These are phyloP conservation scores for Phoxinus dragarum DNA, from an alignment of 2,797 vertebrate species.

Conservation along the genomic window DNA sequence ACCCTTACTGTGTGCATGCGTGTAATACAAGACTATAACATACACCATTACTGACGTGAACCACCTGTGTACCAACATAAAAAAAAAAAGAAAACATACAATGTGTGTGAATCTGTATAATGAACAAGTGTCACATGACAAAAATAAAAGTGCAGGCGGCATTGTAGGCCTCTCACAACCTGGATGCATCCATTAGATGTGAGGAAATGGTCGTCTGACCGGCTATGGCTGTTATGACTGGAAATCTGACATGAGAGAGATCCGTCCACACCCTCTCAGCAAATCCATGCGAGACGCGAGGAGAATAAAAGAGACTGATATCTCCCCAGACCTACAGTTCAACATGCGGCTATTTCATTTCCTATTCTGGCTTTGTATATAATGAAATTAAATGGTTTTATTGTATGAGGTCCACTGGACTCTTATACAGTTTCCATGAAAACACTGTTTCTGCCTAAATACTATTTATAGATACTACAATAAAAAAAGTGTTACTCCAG, in stretches of 20 bases:
- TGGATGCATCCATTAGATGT: slow-evolving; percentile 31
- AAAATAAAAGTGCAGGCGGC: not conserved
- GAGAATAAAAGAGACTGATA: slow-evolving; percentile 30
- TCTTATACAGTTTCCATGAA: not conserved
- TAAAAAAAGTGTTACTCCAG: not conserved
- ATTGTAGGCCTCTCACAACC: slow-evolving; percentile 21
- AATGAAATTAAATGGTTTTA: slow-evolving; percentile 16
- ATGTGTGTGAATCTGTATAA: slow-evolving; percentile 17
- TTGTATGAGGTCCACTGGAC: not conserved
- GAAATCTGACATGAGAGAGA: slow-evolving; percentile 53
- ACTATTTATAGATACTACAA: not conserved
- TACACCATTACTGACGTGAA: slow-evolving; percentile 8
- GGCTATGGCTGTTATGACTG: slow-evolving; percentile 60
- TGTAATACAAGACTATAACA: slow-evolving; percentile 36
- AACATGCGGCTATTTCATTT: not conserved
- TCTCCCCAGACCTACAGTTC: slow-evolving; percentile 23
- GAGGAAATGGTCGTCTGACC: slow-evolving; percentile 55
- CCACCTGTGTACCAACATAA: slow-evolving; percentile 30
- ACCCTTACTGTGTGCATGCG: slow-evolving; percentile 34
- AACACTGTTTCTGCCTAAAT: not conserved
- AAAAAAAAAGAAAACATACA: not conserved
- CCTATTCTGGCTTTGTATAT: slow-evolving; percentile 6
- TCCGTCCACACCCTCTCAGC: slow-evolving; percentile 55
- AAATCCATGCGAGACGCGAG: slow-evolving; percentile 42
- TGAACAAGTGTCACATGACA: not conserved